Base-by-base conservation (phyloP, 2,113 vertebrate species). In the Cephalopholis sonnerati region DNA sequence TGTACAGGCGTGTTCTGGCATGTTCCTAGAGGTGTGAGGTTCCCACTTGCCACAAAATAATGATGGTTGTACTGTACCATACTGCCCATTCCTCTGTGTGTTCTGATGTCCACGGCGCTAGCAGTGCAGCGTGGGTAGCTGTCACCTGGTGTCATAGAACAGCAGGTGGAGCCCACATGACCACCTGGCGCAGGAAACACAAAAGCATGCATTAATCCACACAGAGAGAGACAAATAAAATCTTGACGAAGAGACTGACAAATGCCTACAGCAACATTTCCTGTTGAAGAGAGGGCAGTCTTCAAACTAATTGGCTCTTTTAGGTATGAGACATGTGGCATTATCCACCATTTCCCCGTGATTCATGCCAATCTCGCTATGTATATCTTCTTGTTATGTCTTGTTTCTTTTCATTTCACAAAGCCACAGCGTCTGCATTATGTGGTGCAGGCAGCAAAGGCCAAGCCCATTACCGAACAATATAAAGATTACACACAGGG, bases 141-240 rank as follows among this genome's bases (percentile, higher is more conserved):
- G 39, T 64, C 80, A 66, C 32, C 79, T 51, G 8, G 10, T 41
- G 73, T 59, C 57, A 76, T 59, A n/a, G 73, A 81, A 80, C 82
- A 69, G 77, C 65, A 88, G 79, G 54, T 81, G 46, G 67, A 61
- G 68, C 61, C 72, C 61, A 74, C 73, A 58, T 36, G 77, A 57
- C 54, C 59, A 86, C 27, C 77, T 82, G 70, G 27, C 39, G 63
- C 22, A 59, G 16, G 24, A 46, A 18, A 27, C 48, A 63, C 25
- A 46, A 69, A 46, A 63, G 22, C 51, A 69, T 16, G 18, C 7
- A 82, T 58, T 61, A 18, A 86, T 76, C 1, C 22, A 80, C 22
- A 80, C 46, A 65, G 3, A 66, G 4, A 41, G 13, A 63, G 1
- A 75, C 7, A 51, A 63, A 65, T 7, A 17, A 0, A 53, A 9